Percentiles rank a stretch among this genome's conserved stretches.
phyloP scores from a whole-genome alignment of 2,113 vertebrate genomes.

The Perca flavescens region DNA sequence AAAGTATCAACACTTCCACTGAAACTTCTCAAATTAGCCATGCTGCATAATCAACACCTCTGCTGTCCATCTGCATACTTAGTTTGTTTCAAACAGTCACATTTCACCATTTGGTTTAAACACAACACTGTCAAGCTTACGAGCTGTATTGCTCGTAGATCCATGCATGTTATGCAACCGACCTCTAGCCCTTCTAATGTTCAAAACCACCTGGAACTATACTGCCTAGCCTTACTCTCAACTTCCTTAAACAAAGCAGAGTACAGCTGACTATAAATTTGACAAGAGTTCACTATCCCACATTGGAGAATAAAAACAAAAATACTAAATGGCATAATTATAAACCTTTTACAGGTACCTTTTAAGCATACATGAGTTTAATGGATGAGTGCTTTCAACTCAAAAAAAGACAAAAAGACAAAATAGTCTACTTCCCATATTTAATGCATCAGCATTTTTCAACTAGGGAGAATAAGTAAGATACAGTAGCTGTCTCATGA shows the following conservation, averaged over 20 bases:
- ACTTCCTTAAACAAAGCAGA: neutral
- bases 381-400: neutral
- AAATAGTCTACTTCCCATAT: neutral
- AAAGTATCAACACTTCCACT: neutral
- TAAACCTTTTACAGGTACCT: neutral
- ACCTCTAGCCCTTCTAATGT: neutral
- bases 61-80: neutral
- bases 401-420: neutral
- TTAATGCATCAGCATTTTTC: neutral
- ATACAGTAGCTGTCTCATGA: neutral
- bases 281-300: neutral
- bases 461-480: slow-evolving; percentile 9
- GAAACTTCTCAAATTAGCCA: neutral
- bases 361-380: neutral
- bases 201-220: neutral
- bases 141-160: neutral
- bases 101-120: neutral
- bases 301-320: neutral
- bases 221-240: neutral
- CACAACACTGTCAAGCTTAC: neutral
- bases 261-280: neutral
- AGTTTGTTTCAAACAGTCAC: neutral
- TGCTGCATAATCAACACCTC: neutral
- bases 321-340: neutral
- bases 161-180: neutral